Percentiles rank a stretch among this genome's conserved stretches.
These are phyloP conservation scores for Schrankia costaestrigalis DNA, from an alignment of 2,888 invertebrate genomes.

Conservation along the genomic window DNA sequence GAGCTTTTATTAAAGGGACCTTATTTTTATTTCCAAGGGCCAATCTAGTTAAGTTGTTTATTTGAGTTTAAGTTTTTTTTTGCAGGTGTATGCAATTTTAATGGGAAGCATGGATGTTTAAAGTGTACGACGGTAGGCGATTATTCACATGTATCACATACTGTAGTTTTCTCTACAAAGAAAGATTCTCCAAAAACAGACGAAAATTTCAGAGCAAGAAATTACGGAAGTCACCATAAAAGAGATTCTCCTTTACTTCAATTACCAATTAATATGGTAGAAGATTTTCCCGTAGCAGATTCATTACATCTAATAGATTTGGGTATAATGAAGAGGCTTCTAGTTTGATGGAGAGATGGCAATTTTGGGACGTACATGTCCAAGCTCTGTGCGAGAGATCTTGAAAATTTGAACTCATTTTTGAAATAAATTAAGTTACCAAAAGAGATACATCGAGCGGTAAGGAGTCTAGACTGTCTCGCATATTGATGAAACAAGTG, in stretches of 20 bases:
- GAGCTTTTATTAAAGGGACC: slow-evolving; percentile 12
- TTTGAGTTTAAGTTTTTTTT: slow-evolving; percentile 16
- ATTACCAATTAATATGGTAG: slow-evolving; percentile 21
- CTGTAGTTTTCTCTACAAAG: slow-evolving; percentile 12
- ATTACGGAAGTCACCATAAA: slow-evolving; percentile 11
- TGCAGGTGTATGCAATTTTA: too few relatives aligned
- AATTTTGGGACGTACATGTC: slow-evolving; percentile 2
- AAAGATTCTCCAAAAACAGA: slow-evolving; percentile 6
- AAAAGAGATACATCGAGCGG: slow-evolving; percentile 21
- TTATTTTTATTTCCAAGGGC: slow-evolving; percentile 1
- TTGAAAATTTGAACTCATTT: slow-evolving; percentile 12
- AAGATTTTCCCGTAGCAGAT: slow-evolving; percentile 20
- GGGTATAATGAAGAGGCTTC: slow-evolving; percentile 20
- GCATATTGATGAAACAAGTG: slow-evolving; percentile 27
- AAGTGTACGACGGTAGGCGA: slow-evolving; percentile 26
- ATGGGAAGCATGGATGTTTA: slow-evolving; percentile 20
- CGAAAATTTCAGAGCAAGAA: slow-evolving; percentile 2
- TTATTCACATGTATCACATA: slow-evolving; percentile 25
- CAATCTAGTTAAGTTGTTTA: slow-evolving; percentile 3
- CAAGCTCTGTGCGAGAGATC: slow-evolving; percentile 11
- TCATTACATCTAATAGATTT: slow-evolving; percentile 21
- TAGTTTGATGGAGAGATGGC: slow-evolving; percentile 19
- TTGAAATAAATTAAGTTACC: slow-evolving; percentile 14
- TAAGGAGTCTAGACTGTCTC: slow-evolving; percentile 16
- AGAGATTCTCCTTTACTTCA: slow-evolving; percentile 4